Evolutionary conservation across 2,888 invertebrate species (phyloP).

Genomic region (Melolontha melolontha): DNA sequence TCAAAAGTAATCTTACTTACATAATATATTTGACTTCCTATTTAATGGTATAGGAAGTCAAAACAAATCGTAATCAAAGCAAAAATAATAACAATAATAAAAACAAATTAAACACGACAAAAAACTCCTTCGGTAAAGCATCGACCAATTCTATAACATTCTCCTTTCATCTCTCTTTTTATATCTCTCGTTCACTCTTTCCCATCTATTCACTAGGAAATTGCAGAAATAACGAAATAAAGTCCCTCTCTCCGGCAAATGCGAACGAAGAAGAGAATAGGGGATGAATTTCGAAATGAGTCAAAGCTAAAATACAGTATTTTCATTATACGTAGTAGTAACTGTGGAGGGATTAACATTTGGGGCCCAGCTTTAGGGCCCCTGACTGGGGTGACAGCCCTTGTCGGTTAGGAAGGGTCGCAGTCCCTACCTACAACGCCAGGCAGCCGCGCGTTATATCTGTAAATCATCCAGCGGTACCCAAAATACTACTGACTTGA

Average conservation of each 20-base stretch:
- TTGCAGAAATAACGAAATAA: conserved; percentile 43
- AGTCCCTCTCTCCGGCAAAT: conserved; percentile 33
- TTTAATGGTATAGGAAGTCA: not conserved
- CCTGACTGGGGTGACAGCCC: conserved; percentile 49
- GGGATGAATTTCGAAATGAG: conserved; percentile 46
- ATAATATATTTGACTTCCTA: too few species aligned
- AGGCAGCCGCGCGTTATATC: conserved; percentile 43
- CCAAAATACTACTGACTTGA: conserved; percentile 29
- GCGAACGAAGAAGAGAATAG: conserved; percentile 37
- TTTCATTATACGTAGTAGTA: conserved; percentile 44
- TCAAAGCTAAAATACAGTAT: conserved; percentile 49
- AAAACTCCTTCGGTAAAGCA: conserved; percentile 24
- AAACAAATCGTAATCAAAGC: conserved; percentile 23
- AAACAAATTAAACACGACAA: conserved; percentile 8
- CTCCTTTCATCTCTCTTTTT: not conserved
- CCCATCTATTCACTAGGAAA: conserved; percentile 29
- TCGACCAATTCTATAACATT: conserved; percentile 19
- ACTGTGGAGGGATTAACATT: conserved; percentile 47
- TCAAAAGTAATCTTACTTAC: too few species aligned
- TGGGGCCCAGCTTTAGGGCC: conserved; percentile 49
- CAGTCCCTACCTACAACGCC: conserved; percentile 43
- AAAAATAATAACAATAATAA: conserved; percentile 22
- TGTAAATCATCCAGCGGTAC: conserved; percentile 42
- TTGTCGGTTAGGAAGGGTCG: conserved; percentile 44
- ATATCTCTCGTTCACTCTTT: conserved; percentile 18